Conservation (phyloP, 2,797 vertebrate genomes). For the Diglossa cyanea region DNA sequence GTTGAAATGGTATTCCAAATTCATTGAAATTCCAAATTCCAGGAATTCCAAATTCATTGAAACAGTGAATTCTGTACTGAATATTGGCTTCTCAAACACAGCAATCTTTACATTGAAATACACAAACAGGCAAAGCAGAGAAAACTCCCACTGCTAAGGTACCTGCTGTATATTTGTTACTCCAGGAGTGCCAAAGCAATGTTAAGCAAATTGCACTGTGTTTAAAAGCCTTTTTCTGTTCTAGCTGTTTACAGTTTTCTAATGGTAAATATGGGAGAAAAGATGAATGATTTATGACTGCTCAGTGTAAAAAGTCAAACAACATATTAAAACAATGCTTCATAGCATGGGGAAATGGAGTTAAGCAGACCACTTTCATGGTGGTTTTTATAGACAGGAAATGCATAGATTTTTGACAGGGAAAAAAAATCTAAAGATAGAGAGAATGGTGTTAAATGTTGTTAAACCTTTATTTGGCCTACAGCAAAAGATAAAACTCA, state of each 20-base stretch:
- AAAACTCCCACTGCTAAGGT: not conserved
- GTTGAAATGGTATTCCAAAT: not conserved
- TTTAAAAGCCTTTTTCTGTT: not conserved
- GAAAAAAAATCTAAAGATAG: not conserved
- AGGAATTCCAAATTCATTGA: not conserved
- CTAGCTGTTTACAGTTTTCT: slow-evolving; percentile 4
- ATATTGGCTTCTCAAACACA: not conserved
- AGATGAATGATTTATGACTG: slow-evolving; percentile 11
- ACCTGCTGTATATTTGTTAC: not conserved
- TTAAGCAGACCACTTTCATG: not conserved
- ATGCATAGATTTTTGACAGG: not conserved
- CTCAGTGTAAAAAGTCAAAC: slow-evolving; percentile 21
- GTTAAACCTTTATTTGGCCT: not conserved
- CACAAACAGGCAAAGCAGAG: not conserved
- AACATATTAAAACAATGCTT: slow-evolving; percentile 53
- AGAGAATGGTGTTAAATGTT: not conserved
- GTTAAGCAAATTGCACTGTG: not conserved
- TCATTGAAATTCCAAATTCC: not conserved
- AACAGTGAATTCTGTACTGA: not conserved
- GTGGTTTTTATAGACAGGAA: not conserved
- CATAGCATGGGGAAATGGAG: not conserved
- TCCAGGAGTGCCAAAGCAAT: not conserved
- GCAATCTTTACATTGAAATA: not conserved
- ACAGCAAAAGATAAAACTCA: not conserved
- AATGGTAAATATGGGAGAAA: not conserved